Conservation (phyloP, 1,140 invertebrate species). For the Brachionus angularis region DNA sequence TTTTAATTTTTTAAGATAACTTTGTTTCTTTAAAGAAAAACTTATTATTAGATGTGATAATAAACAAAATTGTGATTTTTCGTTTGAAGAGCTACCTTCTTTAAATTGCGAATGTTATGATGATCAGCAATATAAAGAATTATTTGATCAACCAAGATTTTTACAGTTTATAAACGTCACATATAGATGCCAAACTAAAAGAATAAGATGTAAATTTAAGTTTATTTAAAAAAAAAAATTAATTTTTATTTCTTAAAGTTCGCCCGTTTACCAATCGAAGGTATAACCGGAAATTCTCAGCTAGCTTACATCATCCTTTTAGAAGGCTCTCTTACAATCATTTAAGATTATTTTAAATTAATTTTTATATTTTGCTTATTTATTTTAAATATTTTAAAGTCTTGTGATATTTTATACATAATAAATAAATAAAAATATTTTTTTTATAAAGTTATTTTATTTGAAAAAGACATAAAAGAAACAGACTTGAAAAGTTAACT, state of each 20-base stretch:
- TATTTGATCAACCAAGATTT: neutral
- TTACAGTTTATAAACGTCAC: slow-evolving; percentile 8
- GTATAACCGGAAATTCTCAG: neutral
- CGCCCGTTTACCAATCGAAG: slow-evolving; percentile 5
- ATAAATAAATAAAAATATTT: neutral
- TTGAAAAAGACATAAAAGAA: too few relatives aligned
- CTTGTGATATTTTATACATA: too few relatives aligned
- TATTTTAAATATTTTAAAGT: too few relatives aligned
- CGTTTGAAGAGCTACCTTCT: neutral
- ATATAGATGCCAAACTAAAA: slow-evolving; percentile 25
- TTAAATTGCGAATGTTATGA: slow-evolving; percentile 31
- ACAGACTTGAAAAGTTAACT: too few relatives aligned
- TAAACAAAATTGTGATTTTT: slow-evolving; percentile 22
- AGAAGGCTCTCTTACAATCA: slow-evolving; percentile 16
- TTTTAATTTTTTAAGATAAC: too few relatives aligned
- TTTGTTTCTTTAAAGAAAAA: neutral
- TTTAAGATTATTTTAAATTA: neutral
- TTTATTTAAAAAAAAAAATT: neutral
- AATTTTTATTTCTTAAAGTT: neutral
- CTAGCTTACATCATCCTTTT: neutral
- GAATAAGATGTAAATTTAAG: slow-evolving; percentile 26
- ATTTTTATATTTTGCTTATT: too few relatives aligned
- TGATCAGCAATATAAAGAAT: neutral
- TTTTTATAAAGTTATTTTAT: too few relatives aligned
- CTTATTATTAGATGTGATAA: slow-evolving; percentile 24